Base-by-base conservation (phyloP, 2,888 invertebrate species). In the Oconnorella tubifera region DNA sequence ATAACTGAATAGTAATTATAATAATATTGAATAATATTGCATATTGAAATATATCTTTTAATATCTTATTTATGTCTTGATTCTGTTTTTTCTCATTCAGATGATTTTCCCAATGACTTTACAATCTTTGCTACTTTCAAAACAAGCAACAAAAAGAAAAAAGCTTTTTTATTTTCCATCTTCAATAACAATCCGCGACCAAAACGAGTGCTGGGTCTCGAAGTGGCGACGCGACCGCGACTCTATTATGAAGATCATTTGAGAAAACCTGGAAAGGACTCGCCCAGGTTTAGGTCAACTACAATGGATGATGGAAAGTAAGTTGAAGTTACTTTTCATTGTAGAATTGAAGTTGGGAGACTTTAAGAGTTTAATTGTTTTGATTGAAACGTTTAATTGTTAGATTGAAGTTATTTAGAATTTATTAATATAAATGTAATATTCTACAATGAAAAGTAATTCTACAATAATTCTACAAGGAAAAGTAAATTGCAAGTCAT, bases 91-190 rank as follows among this genome's bases (percentile, higher is more conserved):
- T n/a, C 4, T 31, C 14, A 28, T 33, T 23, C 59, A 58, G 59
- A 58, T 23, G 59, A 40, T 25, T n/a, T 58, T 2, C 59, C 59
- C 23, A n/a, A 32, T 33, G 59, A 58, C 59, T 58, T 58, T 25
- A 33, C 59, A 28, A 33, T 58, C 23, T 3, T 58, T 28, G 33
- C 59, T 28, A 25, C 59, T 19, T 58, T 58, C 59, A 32, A 40
- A 33, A 58, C 59, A 2, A 58, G 33, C 25, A 32, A 58, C 33
- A n/a, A n/a, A n/a, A n/a, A 23, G 32, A 33, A 19, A 2, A 32
- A 33, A 28, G 28, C 32, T 1, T 33, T 28, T 19, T 40, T 58
- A n/a, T 58, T 58, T 33, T 31, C 59, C 40, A 32, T 58, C 25
- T 58, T 33, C 59, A 58, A 58, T n/a, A 28, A 25, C 28, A 23